Evolutionary conservation across 2,113 vertebrate species (phyloP).

Genomic region (Cyanoliseus patagonus): DNA sequence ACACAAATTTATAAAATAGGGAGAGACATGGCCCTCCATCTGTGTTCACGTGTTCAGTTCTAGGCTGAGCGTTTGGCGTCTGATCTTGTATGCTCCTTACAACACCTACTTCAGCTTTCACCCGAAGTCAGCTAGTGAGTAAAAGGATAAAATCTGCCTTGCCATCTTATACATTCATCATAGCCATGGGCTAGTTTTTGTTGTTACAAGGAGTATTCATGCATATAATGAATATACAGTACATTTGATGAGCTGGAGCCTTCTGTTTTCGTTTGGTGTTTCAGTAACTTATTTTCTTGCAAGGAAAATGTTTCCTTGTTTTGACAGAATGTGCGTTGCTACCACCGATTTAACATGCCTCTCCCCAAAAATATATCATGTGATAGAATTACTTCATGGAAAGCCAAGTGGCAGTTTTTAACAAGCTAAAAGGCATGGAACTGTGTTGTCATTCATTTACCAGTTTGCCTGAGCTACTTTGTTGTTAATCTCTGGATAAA

Average conservation of each 20-base stretch:
- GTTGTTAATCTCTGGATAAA: neutral
- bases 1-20: neutral
- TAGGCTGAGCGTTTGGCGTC: fast-evolving
- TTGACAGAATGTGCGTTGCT: neutral
- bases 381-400: neutral
- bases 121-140: neutral
- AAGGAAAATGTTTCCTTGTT: neutral
- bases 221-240: neutral
- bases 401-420: neutral
- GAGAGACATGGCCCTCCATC: neutral
- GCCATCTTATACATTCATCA: neutral
- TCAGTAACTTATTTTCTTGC: neutral
- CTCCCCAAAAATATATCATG: neutral
- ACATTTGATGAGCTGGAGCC: neutral
- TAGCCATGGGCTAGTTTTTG: conserved; percentile 25
- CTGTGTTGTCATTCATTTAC: neutral
- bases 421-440: neutral
- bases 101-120: neutral
- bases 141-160: conserved; percentile 1
- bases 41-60: neutral
- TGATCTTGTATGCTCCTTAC: neutral
- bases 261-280: neutral
- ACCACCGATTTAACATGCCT: neutral
- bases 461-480: neutral
- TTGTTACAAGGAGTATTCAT: neutral